Conservation (phyloP, 1,140 invertebrate genomes). For the Drosophila nigromelanica region DNA sequence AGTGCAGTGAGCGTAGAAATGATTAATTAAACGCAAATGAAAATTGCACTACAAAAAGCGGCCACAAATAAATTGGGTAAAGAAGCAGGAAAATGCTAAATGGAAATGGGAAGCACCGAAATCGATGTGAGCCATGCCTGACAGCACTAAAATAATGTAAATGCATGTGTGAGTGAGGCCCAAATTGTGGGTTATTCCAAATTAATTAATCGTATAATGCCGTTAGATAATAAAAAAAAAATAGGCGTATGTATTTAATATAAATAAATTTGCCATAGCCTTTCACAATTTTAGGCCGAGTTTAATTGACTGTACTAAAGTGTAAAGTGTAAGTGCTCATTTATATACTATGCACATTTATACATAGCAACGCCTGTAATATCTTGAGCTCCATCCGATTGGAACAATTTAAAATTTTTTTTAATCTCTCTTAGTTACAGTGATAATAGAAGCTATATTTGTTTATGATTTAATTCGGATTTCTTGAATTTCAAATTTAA, state of each 20-base stretch:
- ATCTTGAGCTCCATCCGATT: neutral
- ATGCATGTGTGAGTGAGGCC: neutral
- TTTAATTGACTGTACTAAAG: neutral
- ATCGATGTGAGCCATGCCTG: conserved; percentile 26
- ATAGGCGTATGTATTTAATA: neutral
- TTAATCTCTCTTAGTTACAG: neutral
- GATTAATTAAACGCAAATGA: conserved; percentile 35
- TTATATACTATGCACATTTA: too few species aligned
- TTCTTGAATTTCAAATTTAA: too few species aligned
- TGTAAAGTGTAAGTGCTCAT: too few species aligned
- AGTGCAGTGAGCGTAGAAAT: conserved; percentile 30
- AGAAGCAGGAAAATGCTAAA: conserved; percentile 17
- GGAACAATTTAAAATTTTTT: conserved; percentile 8
- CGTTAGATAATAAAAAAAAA: conserved; percentile 4
- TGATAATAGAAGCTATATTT: too few species aligned
- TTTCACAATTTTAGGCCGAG: neutral
- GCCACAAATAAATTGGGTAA: conserved; percentile 27
- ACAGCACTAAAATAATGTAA: conserved; percentile 1
- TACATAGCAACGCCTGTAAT: too few species aligned
- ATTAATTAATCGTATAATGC: neutral
- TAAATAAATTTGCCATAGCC: neutral
- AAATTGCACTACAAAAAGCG: conserved; percentile 18
- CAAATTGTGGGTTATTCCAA: neutral
- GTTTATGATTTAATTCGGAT: too few species aligned
- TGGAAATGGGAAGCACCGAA: conserved; percentile 30